Base-by-base conservation (phyloP, 2,113 vertebrate species). In the Pygoscelis adeliae region DNA sequence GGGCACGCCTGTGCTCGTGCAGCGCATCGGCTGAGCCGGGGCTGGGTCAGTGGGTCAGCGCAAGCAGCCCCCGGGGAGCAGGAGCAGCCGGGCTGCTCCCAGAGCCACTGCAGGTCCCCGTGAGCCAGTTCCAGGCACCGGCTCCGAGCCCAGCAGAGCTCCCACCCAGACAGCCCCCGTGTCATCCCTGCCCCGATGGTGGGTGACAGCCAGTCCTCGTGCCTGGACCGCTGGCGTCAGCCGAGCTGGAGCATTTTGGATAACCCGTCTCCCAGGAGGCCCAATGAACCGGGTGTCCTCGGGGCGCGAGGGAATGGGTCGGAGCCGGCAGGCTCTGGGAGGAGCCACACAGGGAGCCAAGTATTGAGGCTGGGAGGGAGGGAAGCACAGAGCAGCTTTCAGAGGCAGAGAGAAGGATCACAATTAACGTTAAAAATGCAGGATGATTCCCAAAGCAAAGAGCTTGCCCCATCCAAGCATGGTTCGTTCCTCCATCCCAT, bases 201-300 rank as follows among this genome's bases (percentile, higher is more conserved):
- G 26, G 58, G n/a, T 11, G 25, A 46, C 42, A 83, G 56, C 44
- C 4, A 1, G 6, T 58, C 47, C 67, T 80, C 0, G 0, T 50
- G 47, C 53, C 69, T 14, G 67, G n/a, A 46, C 7, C 14, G 3
- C 55, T 49, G 77, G 32, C 26, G 20, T 59, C 17, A 9, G 3
- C 38, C 67, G 15, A 34, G 16, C 74, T 46, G 62, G 46, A 66
- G 58, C 53, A 29, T 42, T n/a, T 25, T 32, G 73, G 38, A 21
- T 40, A 42, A 63, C 6, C 2, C 23, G 23, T 21, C 46, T 53
- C 40, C 34, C 36, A 4, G 40, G 52, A 72, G n/a, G 19, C 32
- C 8, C 25, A 10, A 0, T 3, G 36, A 36, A 73, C 0, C 0
- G 18, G 47, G 59, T 4, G 8, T 6, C 50, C 55, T 15, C 0